Evolutionary conservation across 2,113 vertebrate species (phyloP).

Genomic region (Elaphurus davidianus): DNA sequence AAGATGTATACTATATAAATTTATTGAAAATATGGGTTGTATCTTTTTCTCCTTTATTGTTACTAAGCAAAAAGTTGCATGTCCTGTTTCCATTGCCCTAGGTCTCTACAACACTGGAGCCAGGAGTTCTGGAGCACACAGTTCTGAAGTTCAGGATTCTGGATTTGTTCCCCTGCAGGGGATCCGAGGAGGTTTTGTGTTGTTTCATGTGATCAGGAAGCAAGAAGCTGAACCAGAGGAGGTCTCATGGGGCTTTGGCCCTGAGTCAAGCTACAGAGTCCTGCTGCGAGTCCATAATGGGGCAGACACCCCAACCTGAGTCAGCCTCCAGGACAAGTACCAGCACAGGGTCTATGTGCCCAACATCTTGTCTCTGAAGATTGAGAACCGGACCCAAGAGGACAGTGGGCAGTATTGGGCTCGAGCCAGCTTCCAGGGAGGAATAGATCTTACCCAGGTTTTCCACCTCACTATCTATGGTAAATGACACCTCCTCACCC

Average conservation of each 20-base stretch:
- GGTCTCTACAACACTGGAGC: neutral
- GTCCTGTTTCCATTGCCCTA: neutral
- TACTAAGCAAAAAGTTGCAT: neutral
- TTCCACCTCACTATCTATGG: neutral
- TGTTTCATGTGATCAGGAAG: neutral
- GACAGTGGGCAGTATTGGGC: neutral
- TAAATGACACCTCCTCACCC: neutral
- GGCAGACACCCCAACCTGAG: neutral
- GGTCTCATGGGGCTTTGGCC: neutral
- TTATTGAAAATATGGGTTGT: neutral
- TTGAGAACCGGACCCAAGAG: neutral
- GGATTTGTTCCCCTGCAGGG: neutral
- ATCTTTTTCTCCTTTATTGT: neutral
- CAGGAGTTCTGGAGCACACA: neutral
- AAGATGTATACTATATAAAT: neutral
- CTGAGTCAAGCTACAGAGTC: neutral
- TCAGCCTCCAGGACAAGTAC: neutral
- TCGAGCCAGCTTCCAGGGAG: fast-evolving
- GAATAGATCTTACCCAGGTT: fast-evolving
- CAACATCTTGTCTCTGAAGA: neutral
- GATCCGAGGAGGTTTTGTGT: neutral
- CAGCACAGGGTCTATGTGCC: neutral
- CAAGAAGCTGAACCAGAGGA: neutral
- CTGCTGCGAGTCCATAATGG: neutral
- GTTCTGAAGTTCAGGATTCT: neutral